Conservation (phyloP, 2,888 invertebrate genomes). For the Laspeyria flexula region DNA sequence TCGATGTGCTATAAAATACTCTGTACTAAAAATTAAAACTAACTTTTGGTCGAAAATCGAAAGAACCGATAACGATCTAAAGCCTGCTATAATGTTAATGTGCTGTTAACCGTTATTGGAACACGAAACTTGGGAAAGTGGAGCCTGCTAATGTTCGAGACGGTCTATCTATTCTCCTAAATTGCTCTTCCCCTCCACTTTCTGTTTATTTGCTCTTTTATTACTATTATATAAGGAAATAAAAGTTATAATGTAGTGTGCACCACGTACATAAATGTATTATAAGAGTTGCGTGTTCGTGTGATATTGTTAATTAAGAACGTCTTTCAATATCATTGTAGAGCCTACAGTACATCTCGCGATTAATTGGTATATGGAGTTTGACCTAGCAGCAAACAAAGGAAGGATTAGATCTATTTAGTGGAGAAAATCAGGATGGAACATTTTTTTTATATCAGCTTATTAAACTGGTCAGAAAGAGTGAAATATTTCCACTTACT, state of each 20-base stretch:
- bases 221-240: slow-evolving; percentile 20
- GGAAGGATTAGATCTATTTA: too few species aligned
- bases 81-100: slow-evolving; percentile 22
- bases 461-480: too few species aligned
- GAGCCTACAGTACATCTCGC: too few species aligned
- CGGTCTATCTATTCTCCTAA: slow-evolving; percentile 30
- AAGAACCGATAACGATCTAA: slow-evolving; percentile 16
- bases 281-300: too few species aligned
- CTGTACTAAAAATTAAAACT: slow-evolving; percentile 9
- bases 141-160: slow-evolving; percentile 18
- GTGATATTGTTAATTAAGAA: too few species aligned
- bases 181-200: slow-evolving; percentile 23
- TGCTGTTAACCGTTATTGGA: slow-evolving; percentile 28
- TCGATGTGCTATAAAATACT: neutral
- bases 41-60: neutral
- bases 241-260: slow-evolving; percentile 15
- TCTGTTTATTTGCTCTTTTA: slow-evolving; percentile 23
- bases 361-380: too few species aligned
- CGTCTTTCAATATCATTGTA: too few species aligned
- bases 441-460: too few species aligned
- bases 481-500: too few species aligned
- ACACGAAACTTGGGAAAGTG: slow-evolving; percentile 22
- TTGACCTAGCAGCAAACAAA: too few species aligned
- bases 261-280: slow-evolving; percentile 6
- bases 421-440: too few species aligned